Base-by-base conservation (phyloP, 2,888 invertebrate species). In the Drosophila cyrtoloma region DNA sequence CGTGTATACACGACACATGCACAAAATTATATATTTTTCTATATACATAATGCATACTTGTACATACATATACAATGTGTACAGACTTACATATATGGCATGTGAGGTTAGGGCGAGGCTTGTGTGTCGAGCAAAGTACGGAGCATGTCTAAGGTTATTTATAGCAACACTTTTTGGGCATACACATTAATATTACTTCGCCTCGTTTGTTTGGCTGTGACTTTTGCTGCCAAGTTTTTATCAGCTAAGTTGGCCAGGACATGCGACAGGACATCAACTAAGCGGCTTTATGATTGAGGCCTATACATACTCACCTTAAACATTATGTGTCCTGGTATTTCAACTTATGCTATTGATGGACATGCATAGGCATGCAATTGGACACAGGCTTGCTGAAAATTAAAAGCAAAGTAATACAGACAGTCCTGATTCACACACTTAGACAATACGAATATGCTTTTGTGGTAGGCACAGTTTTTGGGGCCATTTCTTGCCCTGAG, bases 121-220 rank as follows among this genome's bases (percentile, higher is more conserved):
- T 47, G 26, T 67, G 52, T 55, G 42, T 60, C n/a, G 35, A 51
- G 42, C 35, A 32, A 60, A 52, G 74, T 63, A 51, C 60, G 33
- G 22, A 59, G 70, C 74, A 75, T 80, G 88, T 82, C 70, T 88
- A 62, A 83, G 86, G 83, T 83, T 86, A 86, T 86, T 86, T 86
- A 90, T 86, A 86, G 90, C 75, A 75, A 81, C 81, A 90, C 71
- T 89, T 86, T 85, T 83, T 77, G 65, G 83, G 81, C 83, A 75
- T 71, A 75, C 68, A 86, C 58, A 75, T 77, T 76, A 79, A 71
- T 71, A 72, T 86, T 82, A 71, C 55, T 65, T 71, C 52, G 65
- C 52, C 65, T 66, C 60, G 70, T 65, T 74, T 72, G 64, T 61
- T 68, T 81, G 69, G 55, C 67, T 73, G 71, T 63, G 69, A 56